Base-by-base conservation (phyloP, 1,140 invertebrate species). In the Bombus sibiricus region DNA sequence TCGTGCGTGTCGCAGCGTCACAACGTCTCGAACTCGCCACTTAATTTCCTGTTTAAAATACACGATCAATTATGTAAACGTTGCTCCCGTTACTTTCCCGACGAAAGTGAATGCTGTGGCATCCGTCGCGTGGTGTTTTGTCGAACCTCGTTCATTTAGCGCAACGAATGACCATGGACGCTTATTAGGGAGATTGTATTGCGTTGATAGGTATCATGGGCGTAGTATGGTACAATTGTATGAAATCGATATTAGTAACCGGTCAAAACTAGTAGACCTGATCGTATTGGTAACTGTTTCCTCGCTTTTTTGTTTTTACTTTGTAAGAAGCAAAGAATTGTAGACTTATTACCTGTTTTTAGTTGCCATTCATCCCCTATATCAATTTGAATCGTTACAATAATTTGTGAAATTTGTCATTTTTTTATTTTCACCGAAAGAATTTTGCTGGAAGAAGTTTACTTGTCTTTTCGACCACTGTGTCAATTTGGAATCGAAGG, bases 11-110 rank as follows among this genome's bases (percentile, higher is more conserved):
- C 68, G 53, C 41, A 66, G 9, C 15, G 32, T 28, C 22, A 13
- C 25, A 8, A 62, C 22, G n/a, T 57, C 53, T 72, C 39, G 41
- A 47, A 47, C 18, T 47, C 18, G 77, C 62, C 22, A 62, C 15
- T 66, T 32, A 78, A 78, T 64, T 78, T 66, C 76, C 76, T 34
- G 76, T 78, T 43, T 34, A 66, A 78, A 78, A 39, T 41, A 34
- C 37, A 43, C 37, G 25, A 62, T 43, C 59, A 66, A 64, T 78
- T 66, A 66, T 28, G 76, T 64, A 73, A 78, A 43, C 25, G 39
- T 32, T 59, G 39, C 22, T 78, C 39, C 28, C n/a, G 39, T 66
- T 78, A 59, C 74, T 76, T 76, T 59, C 47, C 25, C 74, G 34
- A 10, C 12, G 47, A 76, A 76, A 76, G 47, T 39, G 74, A 76